These are phyloP conservation scores for Drosophila subpulchrella DNA, from an alignment of 1,140 invertebrate species.

Conservation along the genomic window DNA sequence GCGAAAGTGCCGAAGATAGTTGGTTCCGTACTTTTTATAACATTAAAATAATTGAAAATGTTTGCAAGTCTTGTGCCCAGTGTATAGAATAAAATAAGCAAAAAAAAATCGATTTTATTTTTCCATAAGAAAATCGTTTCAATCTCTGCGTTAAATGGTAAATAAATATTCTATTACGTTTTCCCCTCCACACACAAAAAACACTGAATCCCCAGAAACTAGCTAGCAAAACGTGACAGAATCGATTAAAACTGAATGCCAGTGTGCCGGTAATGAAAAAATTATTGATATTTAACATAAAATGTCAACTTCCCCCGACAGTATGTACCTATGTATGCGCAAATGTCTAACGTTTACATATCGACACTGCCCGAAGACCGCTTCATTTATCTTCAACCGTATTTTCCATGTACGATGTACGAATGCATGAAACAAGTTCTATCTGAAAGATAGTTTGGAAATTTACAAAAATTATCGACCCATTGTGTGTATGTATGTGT, in stretches of 20 bases:
- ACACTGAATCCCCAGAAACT: background rate
- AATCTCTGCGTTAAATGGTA: conserved; percentile 30
- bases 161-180: conserved; percentile 45
- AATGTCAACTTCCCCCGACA: conserved; percentile 13
- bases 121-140: conserved; percentile 6
- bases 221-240: conserved; percentile 6
- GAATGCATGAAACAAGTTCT: background rate
- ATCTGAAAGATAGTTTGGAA: conserved; percentile 1
- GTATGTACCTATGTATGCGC: conserved; percentile 42
- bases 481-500: background rate
- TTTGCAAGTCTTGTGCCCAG: conserved; percentile 25
- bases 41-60: conserved; percentile 22
- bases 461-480: conserved; percentile 1
- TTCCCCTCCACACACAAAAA: background rate
- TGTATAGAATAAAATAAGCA: conserved; percentile 32
- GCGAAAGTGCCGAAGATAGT: conserved; percentile 26
- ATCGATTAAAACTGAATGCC: conserved; percentile 14
- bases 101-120: conserved; percentile 15
- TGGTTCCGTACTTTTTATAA: conserved; percentile 7
- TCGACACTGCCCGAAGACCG: conserved; percentile 24
- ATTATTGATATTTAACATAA: conserved; percentile 49
- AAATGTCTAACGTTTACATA: conserved; percentile 31
- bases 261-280: conserved; percentile 24
- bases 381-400: conserved; percentile 6
- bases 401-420: background rate